A percentile compares a stretch with the other conserved stretches of the same genome.
These are phyloP conservation scores for Miniopterus natalensis DNA, from an alignment of 2,113 vertebrate species.

Conservation along the genomic window DNA sequence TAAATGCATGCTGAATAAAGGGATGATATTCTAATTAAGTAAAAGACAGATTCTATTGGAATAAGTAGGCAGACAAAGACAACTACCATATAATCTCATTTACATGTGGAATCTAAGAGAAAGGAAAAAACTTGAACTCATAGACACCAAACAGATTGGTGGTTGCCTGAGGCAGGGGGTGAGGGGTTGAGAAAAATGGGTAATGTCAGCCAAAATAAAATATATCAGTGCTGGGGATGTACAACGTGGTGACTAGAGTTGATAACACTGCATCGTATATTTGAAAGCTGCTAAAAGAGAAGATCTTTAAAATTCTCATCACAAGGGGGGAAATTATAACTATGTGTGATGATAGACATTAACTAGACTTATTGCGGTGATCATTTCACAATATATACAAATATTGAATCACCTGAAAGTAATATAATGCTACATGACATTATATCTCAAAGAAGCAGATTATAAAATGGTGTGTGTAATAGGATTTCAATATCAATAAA, in stretches of 20 bases:
- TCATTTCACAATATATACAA: neutral
- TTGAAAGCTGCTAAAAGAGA: neutral
- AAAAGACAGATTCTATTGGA: neutral
- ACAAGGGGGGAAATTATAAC: neutral
- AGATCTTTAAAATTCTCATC: slow-evolving; percentile 15
- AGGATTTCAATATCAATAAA: neutral
- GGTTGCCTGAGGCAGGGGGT: too few relatives aligned
- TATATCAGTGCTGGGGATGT: neutral
- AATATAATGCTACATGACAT: neutral
- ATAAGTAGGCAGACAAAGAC: slow-evolving; percentile 17
- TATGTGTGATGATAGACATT: neutral
- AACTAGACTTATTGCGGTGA: neutral
- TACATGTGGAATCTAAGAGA: neutral
- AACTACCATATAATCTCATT: neutral
- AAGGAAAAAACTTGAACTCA: neutral
- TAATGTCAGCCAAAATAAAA: neutral
- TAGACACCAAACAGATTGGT: neutral
- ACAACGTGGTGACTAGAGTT: neutral
- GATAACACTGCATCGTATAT: neutral
- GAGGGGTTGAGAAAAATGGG: neutral
- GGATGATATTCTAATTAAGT: neutral
- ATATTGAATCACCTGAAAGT: neutral
- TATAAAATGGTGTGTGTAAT: neutral
- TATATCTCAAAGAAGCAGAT: neutral
- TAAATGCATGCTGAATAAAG: neutral